Base-by-base conservation (phyloP, 1,140 invertebrate species). In the Drosophila nannoptera region DNA sequence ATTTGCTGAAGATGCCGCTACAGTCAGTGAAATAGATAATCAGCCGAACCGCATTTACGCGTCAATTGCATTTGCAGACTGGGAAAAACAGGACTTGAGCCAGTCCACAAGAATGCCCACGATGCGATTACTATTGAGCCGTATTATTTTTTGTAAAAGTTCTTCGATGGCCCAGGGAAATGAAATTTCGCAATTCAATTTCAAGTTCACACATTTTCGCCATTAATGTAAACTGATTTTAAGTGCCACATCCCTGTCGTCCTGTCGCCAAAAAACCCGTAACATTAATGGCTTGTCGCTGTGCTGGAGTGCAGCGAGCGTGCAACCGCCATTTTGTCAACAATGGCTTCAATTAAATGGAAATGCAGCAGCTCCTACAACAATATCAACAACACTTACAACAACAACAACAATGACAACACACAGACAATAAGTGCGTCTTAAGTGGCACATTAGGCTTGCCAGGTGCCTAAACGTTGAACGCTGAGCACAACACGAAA, bases 341-440 rank as follows among this genome's bases (percentile, higher is more conserved):
- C 80, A 84, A 84, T 84, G 80, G 74, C 80, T 73, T 81, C 80
- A 86, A 84, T 84, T 84, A 84, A 86, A 84, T 84, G 77, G 77
- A 84, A 84, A 86, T 84, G 81, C 81, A 80, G 69, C 73, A 58
- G 48, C 56, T 42, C 35, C 66, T 59, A 16, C 54, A 71, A 29
- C 66, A 50, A 33, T 40, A 56, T 29, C 62, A 60, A 35, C 62
- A 50, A 12, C 52, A 59, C 7, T 6, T 1, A 58, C 46, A 80
- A 77, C 80, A 77, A 86, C 81, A 86, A 81, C 56, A 38, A 40
- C 72, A 76, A n/a, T n/a, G n/a, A n/a, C n/a, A n/a, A 31, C 4
- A 53, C 49, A 86, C 80, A 86, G 80, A 84, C 80, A 84, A 86
- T 84, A 84, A 84, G 77, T 84, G 80, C 77, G 80, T 84, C 80